Conservation (phyloP, 2,888 invertebrate genomes). For the Lagria hirta region DNA sequence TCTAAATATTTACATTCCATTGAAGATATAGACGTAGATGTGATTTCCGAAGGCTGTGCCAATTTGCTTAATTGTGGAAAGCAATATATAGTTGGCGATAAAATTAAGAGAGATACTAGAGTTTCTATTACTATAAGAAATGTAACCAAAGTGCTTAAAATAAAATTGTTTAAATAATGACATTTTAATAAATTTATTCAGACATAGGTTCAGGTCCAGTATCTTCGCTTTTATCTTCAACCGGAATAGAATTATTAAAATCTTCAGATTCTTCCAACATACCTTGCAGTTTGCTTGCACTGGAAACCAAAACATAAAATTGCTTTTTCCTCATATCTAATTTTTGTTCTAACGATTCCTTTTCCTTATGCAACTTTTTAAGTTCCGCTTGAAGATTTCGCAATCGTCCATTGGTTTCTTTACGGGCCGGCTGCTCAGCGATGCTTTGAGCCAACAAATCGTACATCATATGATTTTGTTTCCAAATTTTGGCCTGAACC, state of each 20-base stretch:
- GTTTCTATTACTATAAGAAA: constrained; percentile 90
- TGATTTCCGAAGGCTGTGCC: constrained; percentile 60
- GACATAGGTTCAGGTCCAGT: constrained; percentile 52
- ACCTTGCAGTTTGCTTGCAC: constrained; percentile 81
- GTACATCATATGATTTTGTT: constrained; percentile 90
- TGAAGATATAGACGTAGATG: constrained; percentile 68
- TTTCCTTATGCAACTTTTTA: constrained; percentile 67
- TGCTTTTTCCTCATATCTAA: constrained; percentile 84
- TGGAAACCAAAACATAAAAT: constrained; percentile 83
- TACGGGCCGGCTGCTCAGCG: constrained; percentile 85
- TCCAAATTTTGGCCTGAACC: constrained; percentile 78
- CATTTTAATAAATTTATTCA: constrained; percentile 38
- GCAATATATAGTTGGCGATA: constrained; percentile 59
- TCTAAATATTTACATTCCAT: constrained; percentile 84
- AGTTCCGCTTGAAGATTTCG: constrained; percentile 73
- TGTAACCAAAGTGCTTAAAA: constrained; percentile 83
- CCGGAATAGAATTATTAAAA: constrained; percentile 52
- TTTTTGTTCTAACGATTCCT: constrained; percentile 72
- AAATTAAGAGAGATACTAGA: constrained; percentile 67
- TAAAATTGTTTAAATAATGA: constrained; percentile 58
- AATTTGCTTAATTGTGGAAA: constrained; percentile 67
- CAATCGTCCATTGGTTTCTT: constrained; percentile 72
- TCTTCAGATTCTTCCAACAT: constrained; percentile 64
- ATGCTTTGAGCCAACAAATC: constrained; percentile 91
- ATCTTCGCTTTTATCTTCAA: constrained; percentile 53